A percentile compares a stretch with the other conserved stretches of the same genome.
Conservation (phyloP, 2,888 invertebrate species). For the Notodonta dromedarius region DNA sequence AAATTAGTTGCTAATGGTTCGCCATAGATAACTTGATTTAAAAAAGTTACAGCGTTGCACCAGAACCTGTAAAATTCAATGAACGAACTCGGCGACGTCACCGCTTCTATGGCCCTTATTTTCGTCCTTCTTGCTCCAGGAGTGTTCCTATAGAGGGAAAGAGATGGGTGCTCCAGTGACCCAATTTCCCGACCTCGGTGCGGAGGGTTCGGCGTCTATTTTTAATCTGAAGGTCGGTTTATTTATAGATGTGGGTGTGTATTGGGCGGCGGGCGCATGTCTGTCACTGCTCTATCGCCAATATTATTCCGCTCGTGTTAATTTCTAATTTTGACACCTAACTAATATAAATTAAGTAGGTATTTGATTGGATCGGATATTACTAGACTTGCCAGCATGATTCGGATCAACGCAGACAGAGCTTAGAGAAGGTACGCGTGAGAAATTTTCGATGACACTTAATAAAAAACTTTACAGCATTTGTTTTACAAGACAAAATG, state of each 20-base stretch:
- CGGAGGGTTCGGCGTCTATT: constrained; percentile 80
- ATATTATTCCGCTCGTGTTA: not conserved
- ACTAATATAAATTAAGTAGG: not conserved
- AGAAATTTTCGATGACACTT: too few relatives aligned
- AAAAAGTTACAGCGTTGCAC: constrained; percentile 1
- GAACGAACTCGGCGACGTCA: constrained; percentile 76
- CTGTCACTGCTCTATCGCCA: not conserved
- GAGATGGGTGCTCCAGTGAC: constrained; percentile 67
- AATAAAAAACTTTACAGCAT: too few relatives aligned
- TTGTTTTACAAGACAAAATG: too few relatives aligned
- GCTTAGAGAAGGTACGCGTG: too few relatives aligned
- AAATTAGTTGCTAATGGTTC: constrained; percentile 49
- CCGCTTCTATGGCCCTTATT: constrained; percentile 63
- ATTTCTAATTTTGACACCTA: not conserved
- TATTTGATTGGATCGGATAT: not conserved
- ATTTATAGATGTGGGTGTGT: constrained; percentile 72
- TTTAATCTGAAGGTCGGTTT: constrained; percentile 83
- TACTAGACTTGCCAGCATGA: not conserved
- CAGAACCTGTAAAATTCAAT: constrained; percentile 74
- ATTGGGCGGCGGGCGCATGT: constrained; percentile 22
- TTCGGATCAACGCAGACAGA: too few relatives aligned
- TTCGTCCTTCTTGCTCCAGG: constrained; percentile 50
- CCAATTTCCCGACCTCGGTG: constrained; percentile 80
- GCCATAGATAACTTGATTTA: constrained; percentile 20
- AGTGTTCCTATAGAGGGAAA: constrained; percentile 38